Evolutionary conservation across 2,888 invertebrate genomes (phyloP), one percentile per base, ranked within the genome.

Genomic region (Callinectes sapidus): DNA sequence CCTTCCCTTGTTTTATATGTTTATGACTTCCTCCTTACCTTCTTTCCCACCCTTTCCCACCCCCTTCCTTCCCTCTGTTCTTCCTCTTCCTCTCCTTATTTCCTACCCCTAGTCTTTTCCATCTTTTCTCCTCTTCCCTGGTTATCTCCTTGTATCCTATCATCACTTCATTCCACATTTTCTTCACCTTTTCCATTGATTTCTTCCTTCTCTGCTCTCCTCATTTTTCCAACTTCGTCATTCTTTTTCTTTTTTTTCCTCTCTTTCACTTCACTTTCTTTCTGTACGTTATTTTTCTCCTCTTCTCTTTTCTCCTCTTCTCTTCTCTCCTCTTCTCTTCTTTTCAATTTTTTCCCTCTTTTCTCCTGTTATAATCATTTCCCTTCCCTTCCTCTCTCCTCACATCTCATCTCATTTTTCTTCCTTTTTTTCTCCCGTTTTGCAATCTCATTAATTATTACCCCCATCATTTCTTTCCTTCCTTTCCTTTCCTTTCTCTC

Each of bases 1-100:
- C 54, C 87, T 54, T 54, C 54, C 86, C 86, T 13, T 87, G 48
- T 87, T 87, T 54, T 87, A 87, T 54, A 42, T 48, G n/a, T 42
- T 42, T 87, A 42, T 28, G 87, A 54, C 87, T 54, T 54, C 42
- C n/a, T 54, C 18, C 35, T 54, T 35, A 28, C 87, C n/a, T 54
- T 32, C 42, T 18, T 39, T 14, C 42, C 39, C 39, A 13, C 14
- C 23, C n/a, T 32, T 8, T 32, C 28, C 35, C 35, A 8, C 16
- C 18, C 35, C 1, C 32, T 32, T 18, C 16, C 16, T 35, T 32
- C 16, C 35, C 32, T 16, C 32, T 35, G 35, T 81, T 16, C 32
- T 14, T 81, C 16, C 61, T 61, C 18, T 61, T 77, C 61, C 48
- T 71, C 16, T 54, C 32, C 32, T 35, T 23, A 13, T 77, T 13